Evolutionary conservation across 2,797 vertebrate species (phyloP), one percentile per base, ranked within the genome.

Genomic region (Falco berigora): DNA sequence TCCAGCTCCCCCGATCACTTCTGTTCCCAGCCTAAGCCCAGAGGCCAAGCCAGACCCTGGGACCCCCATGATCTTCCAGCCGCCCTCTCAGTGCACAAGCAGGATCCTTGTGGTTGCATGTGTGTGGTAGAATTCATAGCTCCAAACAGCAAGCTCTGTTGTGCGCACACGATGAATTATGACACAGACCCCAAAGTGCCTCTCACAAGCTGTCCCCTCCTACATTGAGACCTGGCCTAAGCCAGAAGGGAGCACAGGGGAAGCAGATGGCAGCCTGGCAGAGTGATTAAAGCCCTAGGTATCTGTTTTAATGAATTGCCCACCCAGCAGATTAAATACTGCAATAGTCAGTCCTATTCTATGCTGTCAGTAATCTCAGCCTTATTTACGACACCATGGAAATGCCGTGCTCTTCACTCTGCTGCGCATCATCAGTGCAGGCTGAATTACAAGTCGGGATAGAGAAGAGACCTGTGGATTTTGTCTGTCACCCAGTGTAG

Each of bases 191-290:
- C 92, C 20, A 10, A 91, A 63, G 83, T 73, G 88, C 75, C 64
- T 94, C 92, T 93, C 93, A 86, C 87, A 88, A 97, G 88, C 94
- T 97, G 92, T 97, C 95, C 90, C 73, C 76, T 96, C 79, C 91
- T 92, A 55, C 92, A 79, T 32, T 3, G 25, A 97, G 97, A 96
- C 96, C 95, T 87, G 93, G 81, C 34, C 93, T 92, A 89, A 94
- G 91, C 78, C 83, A 86, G 78, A 94, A 81, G 76, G 95, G 77
- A 95, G 89, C 66, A 40, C 6, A 63, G 92, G 88, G 83, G 64
- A 97, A 97, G 94, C 97, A 98, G 98, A 98, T 98, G 98, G 98
- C 92, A 94, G 87, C 90, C 97, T 98, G 97, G 96, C 97, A 98
- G 96, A 97, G 88, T 96, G 96, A 98, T 97, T 97, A 97, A 98